Evolutionary conservation across 64 coral and sea anemone genomes (phyloP).

Genomic region (Anthopleura sola): DNA sequence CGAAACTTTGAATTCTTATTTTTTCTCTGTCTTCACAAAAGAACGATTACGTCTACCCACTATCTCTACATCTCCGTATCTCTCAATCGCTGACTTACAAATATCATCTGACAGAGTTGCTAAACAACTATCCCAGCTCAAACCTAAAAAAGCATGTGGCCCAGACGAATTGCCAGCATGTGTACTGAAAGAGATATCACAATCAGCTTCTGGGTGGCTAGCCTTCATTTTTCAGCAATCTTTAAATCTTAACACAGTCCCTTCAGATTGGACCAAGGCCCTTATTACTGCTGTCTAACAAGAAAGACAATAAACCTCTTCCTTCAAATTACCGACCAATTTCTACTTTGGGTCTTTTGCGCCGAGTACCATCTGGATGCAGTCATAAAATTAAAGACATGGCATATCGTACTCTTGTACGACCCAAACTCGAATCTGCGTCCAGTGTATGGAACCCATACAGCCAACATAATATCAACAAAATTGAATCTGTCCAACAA

Average conservation of each 20-base stretch:
- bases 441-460: background rate
- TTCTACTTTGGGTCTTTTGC: background rate
- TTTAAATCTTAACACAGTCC: background rate
- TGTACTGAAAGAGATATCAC: slow-evolving; percentile 5
- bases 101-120: slow-evolving; percentile 2
- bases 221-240: slow-evolving; percentile 24
- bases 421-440: slow-evolving; percentile 7
- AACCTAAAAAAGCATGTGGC: slow-evolving; percentile 20
- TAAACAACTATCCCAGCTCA: slow-evolving; percentile 13
- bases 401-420: background rate
- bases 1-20: slow-evolving; percentile 32
- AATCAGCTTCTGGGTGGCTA: background rate
- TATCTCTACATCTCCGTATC: background rate
- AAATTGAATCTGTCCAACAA: background rate
- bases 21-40: slow-evolving; percentile 24
- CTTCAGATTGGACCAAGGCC: slow-evolving; percentile 29
- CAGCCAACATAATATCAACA: background rate
- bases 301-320: slow-evolving; percentile 7
- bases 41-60: background rate
- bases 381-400: background rate
- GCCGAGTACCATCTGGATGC: no score
- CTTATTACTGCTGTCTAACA: slow-evolving; percentile 15
- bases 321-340: slow-evolving; percentile 25
- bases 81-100: background rate
- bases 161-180: slow-evolving; percentile 19